Evolutionary conservation across 1,140 invertebrate species (phyloP), one percentile per base, ranked within the genome.

Genomic region (Drosophila repleta): DNA sequence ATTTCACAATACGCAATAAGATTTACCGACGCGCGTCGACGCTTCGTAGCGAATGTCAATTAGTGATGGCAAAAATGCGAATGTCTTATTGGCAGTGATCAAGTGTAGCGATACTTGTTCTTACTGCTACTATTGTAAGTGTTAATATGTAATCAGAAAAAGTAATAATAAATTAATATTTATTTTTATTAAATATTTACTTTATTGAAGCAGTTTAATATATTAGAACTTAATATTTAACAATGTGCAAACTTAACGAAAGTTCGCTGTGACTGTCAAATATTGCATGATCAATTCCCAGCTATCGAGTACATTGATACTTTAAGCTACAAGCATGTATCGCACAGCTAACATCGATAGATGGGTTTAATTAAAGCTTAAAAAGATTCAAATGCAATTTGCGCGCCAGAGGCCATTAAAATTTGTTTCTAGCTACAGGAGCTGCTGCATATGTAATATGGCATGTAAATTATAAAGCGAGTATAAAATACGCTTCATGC

Each of bases 401-500:
- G 29, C 39, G 5, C 24, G 71, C 66, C 24, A 20, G 45, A 15
- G 58, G 58, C 67, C 67, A 74, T 82, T 79, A 70, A 76, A 83
- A 76, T 75, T 75, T 79, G 60, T 79, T 11, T 35, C 11, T 62
- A 65, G 74, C 65, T 79, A 80, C 61, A 18, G 52, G 74, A 61
- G 46, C 62, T 43, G 45, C n/a, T 68, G 60, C 67, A 60, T 51
- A 73, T 69, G 64, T 68, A 74, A 75, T 87, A 75, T 58, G 62
- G 55, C 53, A 68, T 68, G 58, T 76, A 78, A 79, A 68, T 60
- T 65, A 76, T 61, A 56, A 20, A 21, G 49, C 52, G 51, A 58
- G 62, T 74, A 84, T 85, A 81, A 87, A 81, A 63, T 49, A 65
- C 53, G 64, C 75, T 74, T 82, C 70, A 82, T 67, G 82, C 78